Evolutionary conservation across 2,888 invertebrate species (phyloP).

Genomic region (Listrodromus nycthemerus): DNA sequence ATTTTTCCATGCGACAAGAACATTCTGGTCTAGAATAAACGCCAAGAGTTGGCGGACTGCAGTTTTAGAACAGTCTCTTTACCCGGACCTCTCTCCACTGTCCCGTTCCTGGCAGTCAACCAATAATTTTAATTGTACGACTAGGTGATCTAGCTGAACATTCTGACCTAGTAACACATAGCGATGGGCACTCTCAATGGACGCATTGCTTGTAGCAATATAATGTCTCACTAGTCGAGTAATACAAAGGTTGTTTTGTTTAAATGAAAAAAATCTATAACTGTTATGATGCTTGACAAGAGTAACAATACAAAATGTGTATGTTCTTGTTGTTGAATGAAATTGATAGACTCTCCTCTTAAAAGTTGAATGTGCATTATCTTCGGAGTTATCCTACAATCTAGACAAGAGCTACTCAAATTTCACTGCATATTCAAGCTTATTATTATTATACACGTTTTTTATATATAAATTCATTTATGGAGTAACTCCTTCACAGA

Average conservation of each 20-base stretch:
- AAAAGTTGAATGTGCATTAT: too few relatives aligned
- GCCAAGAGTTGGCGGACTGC: conserved; percentile 53
- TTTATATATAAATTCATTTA: too few relatives aligned
- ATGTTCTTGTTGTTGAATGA: background rate
- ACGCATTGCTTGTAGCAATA: background rate
- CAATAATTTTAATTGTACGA: conserved; percentile 48
- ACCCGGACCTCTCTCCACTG: background rate
- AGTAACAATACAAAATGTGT: too few relatives aligned
- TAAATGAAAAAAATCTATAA: too few relatives aligned
- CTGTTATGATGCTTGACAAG: too few relatives aligned
- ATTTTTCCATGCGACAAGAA: conserved; percentile 52
- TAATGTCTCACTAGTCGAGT: background rate
- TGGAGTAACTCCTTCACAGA: too few relatives aligned
- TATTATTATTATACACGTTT: too few relatives aligned
- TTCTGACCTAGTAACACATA: conserved; percentile 27
- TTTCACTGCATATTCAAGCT: too few relatives aligned
- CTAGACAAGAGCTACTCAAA: too few relatives aligned
- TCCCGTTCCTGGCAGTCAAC: conserved; percentile 49
- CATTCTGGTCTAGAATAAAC: conserved; percentile 57
- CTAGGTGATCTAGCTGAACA: conserved; percentile 44
- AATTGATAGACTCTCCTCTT: too few relatives aligned
- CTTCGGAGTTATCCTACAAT: too few relatives aligned
- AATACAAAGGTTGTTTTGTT: background rate
- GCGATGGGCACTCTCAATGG: conserved; percentile 23
- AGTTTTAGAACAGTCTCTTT: conserved; percentile 35